These are phyloP conservation scores for Symphodus melops DNA, from an alignment of 2,113 vertebrate species.

Conservation along the genomic window DNA sequence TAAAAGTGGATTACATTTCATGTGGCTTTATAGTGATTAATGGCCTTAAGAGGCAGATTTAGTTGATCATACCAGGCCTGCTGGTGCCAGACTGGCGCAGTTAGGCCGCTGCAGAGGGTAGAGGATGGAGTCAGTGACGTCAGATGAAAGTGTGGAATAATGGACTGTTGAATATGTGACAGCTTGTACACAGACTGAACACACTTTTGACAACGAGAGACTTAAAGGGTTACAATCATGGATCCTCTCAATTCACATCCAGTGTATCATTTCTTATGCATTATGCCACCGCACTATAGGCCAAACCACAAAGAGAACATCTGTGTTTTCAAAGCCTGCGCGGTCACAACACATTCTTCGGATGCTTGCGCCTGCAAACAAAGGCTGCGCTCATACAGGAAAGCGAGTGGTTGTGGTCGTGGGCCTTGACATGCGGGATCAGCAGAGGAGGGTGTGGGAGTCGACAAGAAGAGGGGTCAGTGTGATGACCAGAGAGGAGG, in stretches of 20 bases:
- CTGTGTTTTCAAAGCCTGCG: conserved; percentile 62
- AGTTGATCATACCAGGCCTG: conserved; percentile 25
- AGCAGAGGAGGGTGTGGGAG: conserved; percentile 52
- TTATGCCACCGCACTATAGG: conserved; percentile 22
- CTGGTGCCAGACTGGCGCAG: conserved; percentile 58
- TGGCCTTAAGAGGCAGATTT: conserved; percentile 42
- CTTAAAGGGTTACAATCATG: conserved; percentile 1
- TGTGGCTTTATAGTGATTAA: conserved; percentile 58
- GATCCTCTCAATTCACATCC: conserved; percentile 9
- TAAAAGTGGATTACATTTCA: conserved; percentile 67
- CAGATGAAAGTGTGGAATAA: conserved; percentile 36
- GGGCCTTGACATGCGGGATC: conserved; percentile 30
- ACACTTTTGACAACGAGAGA: neutral
- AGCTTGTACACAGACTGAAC: neutral
- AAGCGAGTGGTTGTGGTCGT: conserved; percentile 25
- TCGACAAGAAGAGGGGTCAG: conserved; percentile 43
- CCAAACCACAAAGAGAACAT: conserved; percentile 65
- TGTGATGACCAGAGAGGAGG: conserved; percentile 14
- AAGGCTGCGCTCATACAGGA: conserved; percentile 57
- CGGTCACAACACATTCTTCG: conserved; percentile 79
- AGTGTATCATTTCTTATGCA: conserved; percentile 30
- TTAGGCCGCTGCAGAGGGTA: conserved; percentile 10
- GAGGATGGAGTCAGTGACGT: conserved; percentile 20
- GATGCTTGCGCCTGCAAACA: conserved; percentile 76
- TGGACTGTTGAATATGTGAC: neutral